Percentiles rank a stretch among this genome's conserved stretches.
phyloP scores from a whole-genome alignment of 2,888 invertebrate genomes.

The Coelopa pilipes region DNA sequence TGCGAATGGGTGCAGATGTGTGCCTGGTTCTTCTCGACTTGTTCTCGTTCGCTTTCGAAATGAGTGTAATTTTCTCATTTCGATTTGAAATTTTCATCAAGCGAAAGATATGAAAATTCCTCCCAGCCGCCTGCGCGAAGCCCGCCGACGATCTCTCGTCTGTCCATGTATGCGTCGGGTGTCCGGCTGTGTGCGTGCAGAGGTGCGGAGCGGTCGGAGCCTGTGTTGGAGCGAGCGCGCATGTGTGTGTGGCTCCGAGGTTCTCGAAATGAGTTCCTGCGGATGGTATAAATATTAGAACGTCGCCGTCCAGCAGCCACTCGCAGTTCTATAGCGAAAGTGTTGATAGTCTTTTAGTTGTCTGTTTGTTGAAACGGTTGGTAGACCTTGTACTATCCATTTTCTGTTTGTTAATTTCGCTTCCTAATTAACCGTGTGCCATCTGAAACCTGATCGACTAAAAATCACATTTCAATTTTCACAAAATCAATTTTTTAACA shows the following conservation, averaged over 20 bases:
- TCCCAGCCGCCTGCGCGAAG: constrained; percentile 21
- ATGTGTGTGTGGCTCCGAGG: constrained; percentile 25
- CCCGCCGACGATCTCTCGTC: background rate
- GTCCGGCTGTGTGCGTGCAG: constrained; percentile 19
- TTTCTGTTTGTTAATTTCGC: too few relatives aligned
- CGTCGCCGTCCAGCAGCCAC: constrained; percentile 65
- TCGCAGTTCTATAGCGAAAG: constrained; percentile 68
- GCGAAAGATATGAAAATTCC: constrained; percentile 38
- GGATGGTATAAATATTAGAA: constrained; percentile 67
- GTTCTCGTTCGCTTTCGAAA: background rate
- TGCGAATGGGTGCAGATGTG: background rate
- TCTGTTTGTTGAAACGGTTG: constrained; percentile 58
- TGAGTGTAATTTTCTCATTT: background rate
- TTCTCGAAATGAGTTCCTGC: constrained; percentile 48
- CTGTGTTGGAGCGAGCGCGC: background rate
- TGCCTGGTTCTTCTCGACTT: background rate
- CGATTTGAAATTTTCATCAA: constrained; percentile 27
- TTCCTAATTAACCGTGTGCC: background rate
- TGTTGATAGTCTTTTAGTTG: constrained; percentile 65
- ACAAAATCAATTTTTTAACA: too few relatives aligned
- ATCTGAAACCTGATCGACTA: constrained; percentile 19
- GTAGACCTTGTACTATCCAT: constrained; percentile 45
- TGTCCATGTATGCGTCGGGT: background rate
- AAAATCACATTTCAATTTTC: constrained; percentile 1
- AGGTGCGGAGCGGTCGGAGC: constrained; percentile 7